Evolutionary conservation across 2,113 vertebrate species (phyloP).

Genomic region (Stegastes partitus): DNA sequence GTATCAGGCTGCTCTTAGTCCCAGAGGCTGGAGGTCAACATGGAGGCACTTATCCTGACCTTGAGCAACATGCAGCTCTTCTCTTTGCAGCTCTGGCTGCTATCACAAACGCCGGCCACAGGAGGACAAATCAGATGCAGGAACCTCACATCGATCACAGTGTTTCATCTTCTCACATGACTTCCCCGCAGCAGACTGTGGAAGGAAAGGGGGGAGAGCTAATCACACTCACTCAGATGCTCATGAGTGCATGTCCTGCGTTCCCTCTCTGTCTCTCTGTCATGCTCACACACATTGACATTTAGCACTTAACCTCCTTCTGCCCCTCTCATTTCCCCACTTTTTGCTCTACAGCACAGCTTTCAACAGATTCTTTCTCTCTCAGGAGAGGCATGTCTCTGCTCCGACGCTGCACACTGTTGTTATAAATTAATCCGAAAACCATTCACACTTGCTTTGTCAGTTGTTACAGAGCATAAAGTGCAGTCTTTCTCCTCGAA

Average conservation of each 20-base stretch:
- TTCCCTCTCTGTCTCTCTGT: constrained; percentile 20
- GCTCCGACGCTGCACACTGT: background rate
- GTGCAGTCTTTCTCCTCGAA: constrained; percentile 79
- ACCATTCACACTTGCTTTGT: constrained; percentile 26
- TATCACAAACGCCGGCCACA: constrained; percentile 40
- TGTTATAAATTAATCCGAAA: constrained; percentile 53
- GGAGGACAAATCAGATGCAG: constrained; percentile 65
- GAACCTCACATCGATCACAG: constrained; percentile 71
- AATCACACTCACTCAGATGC: constrained; percentile 54
- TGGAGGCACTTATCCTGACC: constrained; percentile 68
- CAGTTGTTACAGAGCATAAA: constrained; percentile 58
- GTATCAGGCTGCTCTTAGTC: constrained; percentile 64
- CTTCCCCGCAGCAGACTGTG: constrained; percentile 57
- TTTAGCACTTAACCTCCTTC: constrained; percentile 53
- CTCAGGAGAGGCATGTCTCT: constrained; percentile 34
- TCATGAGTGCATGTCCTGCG: constrained; percentile 44
- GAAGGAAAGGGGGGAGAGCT: constrained; percentile 18
- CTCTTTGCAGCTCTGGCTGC: constrained; percentile 46
- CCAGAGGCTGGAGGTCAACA: constrained; percentile 68
- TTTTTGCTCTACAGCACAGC: constrained; percentile 45
- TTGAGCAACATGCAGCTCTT: constrained; percentile 41
- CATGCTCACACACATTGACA: constrained; percentile 37
- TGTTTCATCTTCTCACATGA: constrained; percentile 77
- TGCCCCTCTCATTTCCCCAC: constrained; percentile 41
- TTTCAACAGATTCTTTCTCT: constrained; percentile 42